Evolutionary conservation across 2,888 invertebrate species (phyloP).

Genomic region (Syrphus vitripennis): DNA sequence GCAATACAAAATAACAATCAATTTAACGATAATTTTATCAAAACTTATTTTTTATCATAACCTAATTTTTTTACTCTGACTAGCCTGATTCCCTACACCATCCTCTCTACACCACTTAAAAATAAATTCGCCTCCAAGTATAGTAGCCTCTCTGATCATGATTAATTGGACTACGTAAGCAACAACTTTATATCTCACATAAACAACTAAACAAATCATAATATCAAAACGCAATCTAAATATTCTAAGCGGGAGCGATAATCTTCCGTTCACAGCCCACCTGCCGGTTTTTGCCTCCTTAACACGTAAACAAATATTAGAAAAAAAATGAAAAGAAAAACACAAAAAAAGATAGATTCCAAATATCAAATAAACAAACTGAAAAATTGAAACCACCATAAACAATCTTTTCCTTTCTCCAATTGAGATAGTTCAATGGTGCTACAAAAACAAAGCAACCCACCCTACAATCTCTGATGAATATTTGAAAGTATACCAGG

Average conservation of each 20-base stretch:
- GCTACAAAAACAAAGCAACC: constrained; percentile 46
- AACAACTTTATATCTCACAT: constrained; percentile 32
- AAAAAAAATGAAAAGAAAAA: constrained; percentile 6
- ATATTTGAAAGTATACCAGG: neutral
- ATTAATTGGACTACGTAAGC: constrained; percentile 26
- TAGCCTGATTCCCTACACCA: neutral
- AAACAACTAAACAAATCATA: constrained; percentile 38
- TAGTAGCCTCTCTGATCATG: neutral
- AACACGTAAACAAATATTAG: constrained; percentile 11
- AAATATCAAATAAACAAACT: constrained; percentile 43
- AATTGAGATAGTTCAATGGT: constrained; percentile 45
- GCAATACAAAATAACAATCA: neutral
- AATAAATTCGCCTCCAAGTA: neutral
- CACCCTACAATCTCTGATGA: neutral
- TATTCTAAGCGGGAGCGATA: constrained; percentile 3
- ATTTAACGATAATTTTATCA: neutral
- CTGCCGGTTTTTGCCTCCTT: neutral
- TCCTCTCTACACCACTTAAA: neutral
- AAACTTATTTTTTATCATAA: neutral
- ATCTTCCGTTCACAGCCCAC: neutral
- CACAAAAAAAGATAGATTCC: neutral
- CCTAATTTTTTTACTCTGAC: neutral
- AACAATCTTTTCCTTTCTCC: constrained; percentile 25
- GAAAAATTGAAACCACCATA: constrained; percentile 41
- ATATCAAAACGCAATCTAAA: constrained; percentile 42